Percentiles rank a stretch among this genome's conserved stretches.
Conservation (phyloP, 1,140 invertebrate species). For the Ceratina japonica region DNA sequence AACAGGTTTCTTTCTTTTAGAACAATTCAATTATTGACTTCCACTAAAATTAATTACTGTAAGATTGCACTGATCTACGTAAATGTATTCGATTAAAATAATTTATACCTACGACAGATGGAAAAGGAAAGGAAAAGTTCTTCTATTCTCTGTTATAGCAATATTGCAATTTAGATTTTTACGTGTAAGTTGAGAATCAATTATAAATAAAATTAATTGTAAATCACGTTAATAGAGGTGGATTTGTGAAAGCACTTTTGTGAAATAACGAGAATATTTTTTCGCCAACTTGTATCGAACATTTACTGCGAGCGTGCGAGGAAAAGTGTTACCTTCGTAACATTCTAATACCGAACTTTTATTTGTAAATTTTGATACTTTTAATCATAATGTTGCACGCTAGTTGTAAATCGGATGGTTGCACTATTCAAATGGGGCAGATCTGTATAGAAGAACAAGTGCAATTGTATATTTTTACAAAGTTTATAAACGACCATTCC, state of each 20-base stretch:
- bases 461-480: slow-evolving; percentile 37
- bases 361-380: slow-evolving; percentile 18
- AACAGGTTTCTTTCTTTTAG: slow-evolving; percentile 8
- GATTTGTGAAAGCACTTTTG: slow-evolving; percentile 12
- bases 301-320: background rate
- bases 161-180: slow-evolving; percentile 36
- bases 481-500: slow-evolving; percentile 10
- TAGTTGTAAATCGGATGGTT: slow-evolving; percentile 2
- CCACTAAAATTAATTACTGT: slow-evolving; percentile 57
- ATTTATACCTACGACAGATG: slow-evolving; percentile 29
- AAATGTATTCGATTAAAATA: slow-evolving; percentile 25
- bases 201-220: slow-evolving; percentile 36
- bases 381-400: slow-evolving; percentile 1
- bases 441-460: slow-evolving; percentile 32
- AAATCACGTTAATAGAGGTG: slow-evolving; percentile 19
- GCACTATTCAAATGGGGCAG: slow-evolving; percentile 5
- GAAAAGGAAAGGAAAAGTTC: background rate
- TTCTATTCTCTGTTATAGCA: slow-evolving; percentile 21
- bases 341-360: slow-evolving; percentile 18
- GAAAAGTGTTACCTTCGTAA: slow-evolving; percentile 12
- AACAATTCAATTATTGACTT: slow-evolving; percentile 52
- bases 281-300: no score
- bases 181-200: slow-evolving; percentile 14
- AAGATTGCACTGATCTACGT: slow-evolving; percentile 39
- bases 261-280: background rate